Evolutionary conservation across 1,140 invertebrate genomes (phyloP), one percentile per base, ranked within the genome.

Genomic region (Pissodes strobi): DNA sequence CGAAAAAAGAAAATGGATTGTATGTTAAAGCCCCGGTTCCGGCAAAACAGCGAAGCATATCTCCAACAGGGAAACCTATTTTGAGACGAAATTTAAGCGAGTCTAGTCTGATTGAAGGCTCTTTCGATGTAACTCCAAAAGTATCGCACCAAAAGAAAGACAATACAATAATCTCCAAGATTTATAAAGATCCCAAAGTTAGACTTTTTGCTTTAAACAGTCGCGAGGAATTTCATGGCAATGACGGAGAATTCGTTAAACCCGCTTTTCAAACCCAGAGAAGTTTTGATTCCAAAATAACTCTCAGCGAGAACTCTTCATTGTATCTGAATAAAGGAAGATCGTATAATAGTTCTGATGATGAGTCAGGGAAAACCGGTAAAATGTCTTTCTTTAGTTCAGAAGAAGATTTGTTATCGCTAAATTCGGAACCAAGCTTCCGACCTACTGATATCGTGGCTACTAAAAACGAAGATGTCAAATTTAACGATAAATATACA

Each of bases 151-250:
- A 64, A 13, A 70, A 67, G 23, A 68, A 60, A 17, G 72, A 73
- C 38, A 73, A 73, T 23, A 73, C 72, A 3, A 52, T 70, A 17
- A 73, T 73, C 25, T 69, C 64, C 2, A 70, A 68, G 38, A 73
- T 73, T 30, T 73, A 73, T 38, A 64, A 62, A 15, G 63, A 73
- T 46, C 70, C 69, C 6, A 63, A 59, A 30, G 72, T 73, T 9
- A 59, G 70, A 18, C 67, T 53, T 15, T 71, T 70, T 38, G 68
- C 66, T 15, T 34, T 71, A n/a, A 39, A 25, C 8, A 73, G 67
- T 25, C 61, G 72, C 15, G 64, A 70, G n/a, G 46, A 69, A 12
- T 21, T 59, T 21, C 63, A 38, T 22, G 57, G 45, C 4, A 23
- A 27, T 19, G 49, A 62, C 21, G 25, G 12, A 2, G 39, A 53